Base-by-base conservation (phyloP, 2,888 invertebrate species). In the Caenorhabditis doughertyi region DNA sequence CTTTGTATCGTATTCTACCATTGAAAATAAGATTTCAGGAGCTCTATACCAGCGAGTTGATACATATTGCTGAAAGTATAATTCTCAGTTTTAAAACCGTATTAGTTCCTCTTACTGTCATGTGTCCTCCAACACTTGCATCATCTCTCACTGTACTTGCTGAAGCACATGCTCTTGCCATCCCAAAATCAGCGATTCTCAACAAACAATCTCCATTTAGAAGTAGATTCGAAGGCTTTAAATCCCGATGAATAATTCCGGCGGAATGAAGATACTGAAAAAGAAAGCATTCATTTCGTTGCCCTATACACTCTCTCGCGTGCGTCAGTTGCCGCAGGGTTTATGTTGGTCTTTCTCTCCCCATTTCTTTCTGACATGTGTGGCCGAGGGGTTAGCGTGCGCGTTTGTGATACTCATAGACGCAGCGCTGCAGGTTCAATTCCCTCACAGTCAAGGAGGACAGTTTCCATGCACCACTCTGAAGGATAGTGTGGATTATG, bases 181-280 rank as follows among this genome's bases (percentile, higher is more conserved):
- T 90, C 91, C 93, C 93, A 90, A 93, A 93, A 84, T 93, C 93
- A 60, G 93, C 93, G 76, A 93, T 93, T 73, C 85, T 92, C n/a
- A 93, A 88, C 67, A 93, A 92, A 85, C 93, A 93, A 85, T 93
- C 93, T 73, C 92, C 93, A 86, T 93, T 93, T 44, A 93, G 92
- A n/a, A 93, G 89, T 27, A 93, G 88, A 83, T 93, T 93, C 81
- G 93, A 93, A 2, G 93, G 93, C 82, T 93, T 93, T 60, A 93
- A 88, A 82, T 93, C 93, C 35, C 93, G 86, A 81, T 93, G 93
- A 11, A 93, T 92, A n/a, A 93, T 93, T 68, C 93, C 92, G 3
- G 93, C 93, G 0, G 93, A 93, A 85, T 93, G 93, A 53, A 93
- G 92, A 84, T 93, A 93, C 91, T 91, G 77, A 16, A 88, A 85